Evolutionary conservation across 2,113 vertebrate species (phyloP).

Genomic region (Neoarius graeffei): DNA sequence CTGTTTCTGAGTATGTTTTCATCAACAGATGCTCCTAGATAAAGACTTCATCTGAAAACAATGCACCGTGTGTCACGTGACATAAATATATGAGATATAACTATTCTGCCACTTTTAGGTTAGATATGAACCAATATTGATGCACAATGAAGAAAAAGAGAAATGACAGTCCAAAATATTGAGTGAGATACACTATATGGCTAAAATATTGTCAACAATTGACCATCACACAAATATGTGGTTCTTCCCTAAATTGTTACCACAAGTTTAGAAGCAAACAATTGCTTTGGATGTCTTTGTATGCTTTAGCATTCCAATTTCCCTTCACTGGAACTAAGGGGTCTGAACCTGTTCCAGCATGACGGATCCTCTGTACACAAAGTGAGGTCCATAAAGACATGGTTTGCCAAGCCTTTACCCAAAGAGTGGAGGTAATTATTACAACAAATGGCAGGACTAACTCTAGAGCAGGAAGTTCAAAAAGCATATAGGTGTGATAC

Average conservation of each 20-base stretch:
- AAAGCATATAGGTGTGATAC: not conserved
- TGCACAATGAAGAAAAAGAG: not conserved
- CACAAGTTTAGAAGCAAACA: not conserved
- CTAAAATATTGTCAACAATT: not conserved
- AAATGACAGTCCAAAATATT: not conserved
- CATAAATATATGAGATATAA: not conserved
- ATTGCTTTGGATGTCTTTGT: not conserved
- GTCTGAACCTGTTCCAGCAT: not conserved
- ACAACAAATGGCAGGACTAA: not conserved
- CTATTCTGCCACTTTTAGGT: not conserved
- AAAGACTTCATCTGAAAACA: conserved; percentile 11
- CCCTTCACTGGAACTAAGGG: not conserved
- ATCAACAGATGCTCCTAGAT: not conserved
- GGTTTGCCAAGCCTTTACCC: not conserved
- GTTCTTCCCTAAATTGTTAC: not conserved
- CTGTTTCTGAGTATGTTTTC: not conserved
- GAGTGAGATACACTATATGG: not conserved
- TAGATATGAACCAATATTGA: not conserved
- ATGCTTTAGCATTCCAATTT: not conserved
- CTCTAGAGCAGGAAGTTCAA: not conserved
- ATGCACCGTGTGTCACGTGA: not conserved
- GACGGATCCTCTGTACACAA: not conserved
- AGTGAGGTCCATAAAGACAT: not conserved
- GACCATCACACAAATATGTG: not conserved
- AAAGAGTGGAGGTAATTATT: not conserved